A percentile compares a stretch with the other conserved stretches of the same genome.
These are phyloP conservation scores for Macrobrachium rosenbergii DNA, from an alignment of 1,140 invertebrate species.

Conservation along the genomic window DNA sequence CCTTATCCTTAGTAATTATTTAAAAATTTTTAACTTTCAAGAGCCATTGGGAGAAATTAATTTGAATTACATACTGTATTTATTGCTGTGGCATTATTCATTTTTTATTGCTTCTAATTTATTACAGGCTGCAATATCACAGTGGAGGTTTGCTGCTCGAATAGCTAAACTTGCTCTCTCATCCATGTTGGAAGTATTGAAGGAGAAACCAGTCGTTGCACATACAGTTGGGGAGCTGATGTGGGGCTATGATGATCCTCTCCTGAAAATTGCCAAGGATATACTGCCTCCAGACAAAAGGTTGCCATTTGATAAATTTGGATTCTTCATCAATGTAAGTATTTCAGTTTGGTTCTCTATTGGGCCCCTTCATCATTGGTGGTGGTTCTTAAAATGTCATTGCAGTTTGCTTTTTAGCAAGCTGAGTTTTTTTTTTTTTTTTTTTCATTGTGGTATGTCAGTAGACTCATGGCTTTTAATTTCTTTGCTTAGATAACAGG, in stretches of 20 bases:
- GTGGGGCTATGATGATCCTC: slow-evolving; percentile 94
- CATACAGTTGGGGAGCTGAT: slow-evolving; percentile 88
- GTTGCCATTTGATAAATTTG: slow-evolving; percentile 90
- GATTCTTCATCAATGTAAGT: slow-evolving; percentile 87
- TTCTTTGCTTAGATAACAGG: too few species aligned
- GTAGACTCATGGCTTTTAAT: too few species aligned
- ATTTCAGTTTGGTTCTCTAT: neutral
- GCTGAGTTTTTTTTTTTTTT: too few species aligned
- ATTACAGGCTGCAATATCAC: slow-evolving; percentile 75
- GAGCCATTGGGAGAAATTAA: too few species aligned
- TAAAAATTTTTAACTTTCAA: too few species aligned
- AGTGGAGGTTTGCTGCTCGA: slow-evolving; percentile 70
- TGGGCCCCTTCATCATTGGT: neutral
- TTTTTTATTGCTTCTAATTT: neutral
- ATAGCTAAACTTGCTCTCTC: slow-evolving; percentile 88
- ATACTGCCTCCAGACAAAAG: slow-evolving; percentile 92
- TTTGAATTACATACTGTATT: too few species aligned
- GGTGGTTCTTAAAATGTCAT: neutral
- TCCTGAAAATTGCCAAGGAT: slow-evolving; percentile 88
- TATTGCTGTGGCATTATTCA: neutral
- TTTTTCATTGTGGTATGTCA: too few species aligned
- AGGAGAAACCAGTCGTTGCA: slow-evolving; percentile 90
- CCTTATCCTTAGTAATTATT: too few species aligned
- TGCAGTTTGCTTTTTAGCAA: too few species aligned
- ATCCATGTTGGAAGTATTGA: slow-evolving; percentile 88